Evolutionary conservation across 2,888 invertebrate species (phyloP).

Genomic region (Euproctis similis): DNA sequence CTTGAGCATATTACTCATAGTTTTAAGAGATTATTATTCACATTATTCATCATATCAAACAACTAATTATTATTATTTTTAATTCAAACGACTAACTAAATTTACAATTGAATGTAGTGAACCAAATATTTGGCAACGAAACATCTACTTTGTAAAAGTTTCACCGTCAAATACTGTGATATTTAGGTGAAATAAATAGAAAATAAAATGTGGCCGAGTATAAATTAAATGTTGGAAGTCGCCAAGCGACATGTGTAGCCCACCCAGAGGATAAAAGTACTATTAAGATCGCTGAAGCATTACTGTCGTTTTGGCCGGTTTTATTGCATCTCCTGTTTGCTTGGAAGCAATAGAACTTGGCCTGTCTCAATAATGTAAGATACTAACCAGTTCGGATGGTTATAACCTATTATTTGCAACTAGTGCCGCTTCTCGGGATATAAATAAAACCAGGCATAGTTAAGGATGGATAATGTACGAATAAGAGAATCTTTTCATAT

Average conservation of each 20-base stretch:
- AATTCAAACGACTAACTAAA: too few relatives aligned
- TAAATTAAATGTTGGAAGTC: slow-evolving; percentile 29
- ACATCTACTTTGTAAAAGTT: too few relatives aligned
- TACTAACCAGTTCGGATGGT: slow-evolving; percentile 55
- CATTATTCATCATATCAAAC: too few relatives aligned
- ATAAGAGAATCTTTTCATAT: too few relatives aligned
- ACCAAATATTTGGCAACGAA: too few relatives aligned
- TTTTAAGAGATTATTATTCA: too few relatives aligned
- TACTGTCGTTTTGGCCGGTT: slow-evolving; percentile 50
- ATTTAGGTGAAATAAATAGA: slow-evolving; percentile 25
- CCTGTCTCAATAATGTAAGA: slow-evolving; percentile 45
- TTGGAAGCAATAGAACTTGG: slow-evolving; percentile 49
- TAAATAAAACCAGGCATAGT: too few relatives aligned
- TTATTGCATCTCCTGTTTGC: slow-evolving; percentile 70
- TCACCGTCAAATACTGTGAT: too few relatives aligned
- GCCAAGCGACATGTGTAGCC: slow-evolving; percentile 58
- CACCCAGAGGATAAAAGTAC: slow-evolving; percentile 51
- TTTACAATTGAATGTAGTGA: too few relatives aligned
- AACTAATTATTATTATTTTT: too few relatives aligned
- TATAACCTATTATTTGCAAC: slow-evolving; percentile 47
- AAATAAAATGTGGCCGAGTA: slow-evolving; percentile 43
- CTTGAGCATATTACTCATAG: too few relatives aligned
- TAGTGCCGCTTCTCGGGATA: slow-evolving; percentile 17
- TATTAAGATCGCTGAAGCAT: slow-evolving; percentile 45
- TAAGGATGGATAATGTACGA: too few relatives aligned